These are phyloP conservation scores for Drosophila kuntzei DNA, from an alignment of 2,888 invertebrate species.

Conservation along the genomic window DNA sequence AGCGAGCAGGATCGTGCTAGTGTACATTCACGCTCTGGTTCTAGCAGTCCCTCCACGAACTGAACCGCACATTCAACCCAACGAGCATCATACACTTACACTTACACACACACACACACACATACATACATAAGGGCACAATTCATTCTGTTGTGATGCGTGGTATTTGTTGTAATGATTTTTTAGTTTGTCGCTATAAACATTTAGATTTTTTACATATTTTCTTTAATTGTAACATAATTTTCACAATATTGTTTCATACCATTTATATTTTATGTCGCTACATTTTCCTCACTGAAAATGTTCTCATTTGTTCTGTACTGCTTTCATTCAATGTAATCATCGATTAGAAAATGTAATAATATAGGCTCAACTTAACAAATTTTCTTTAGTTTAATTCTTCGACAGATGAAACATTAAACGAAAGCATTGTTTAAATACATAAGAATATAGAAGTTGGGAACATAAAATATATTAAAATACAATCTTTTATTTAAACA, in stretches of 20 bases:
- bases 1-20: constrained; percentile 87
- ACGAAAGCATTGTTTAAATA: constrained; percentile 66
- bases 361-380: constrained; percentile 73
- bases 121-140: constrained; percentile 23
- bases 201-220: constrained; percentile 56
- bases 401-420: constrained; percentile 50
- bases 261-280: constrained; percentile 41
- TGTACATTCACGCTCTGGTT: constrained; percentile 92
- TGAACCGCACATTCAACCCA: constrained; percentile 72
- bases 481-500: constrained; percentile 39
- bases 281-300: constrained; percentile 24
- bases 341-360: constrained; percentile 72
- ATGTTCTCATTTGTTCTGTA: constrained; percentile 46
- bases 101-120: constrained; percentile 19
- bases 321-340: constrained; percentile 49
- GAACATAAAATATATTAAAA: constrained; percentile 50
- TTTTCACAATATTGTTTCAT: constrained; percentile 65
- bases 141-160: constrained; percentile 17
- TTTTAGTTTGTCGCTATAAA: constrained; percentile 67
- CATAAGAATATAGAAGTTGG: constrained; percentile 67
- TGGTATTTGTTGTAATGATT: constrained; percentile 41
- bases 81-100: constrained; percentile 42
- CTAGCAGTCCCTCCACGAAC: constrained; percentile 91
- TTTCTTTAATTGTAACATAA: constrained; percentile 72
- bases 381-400: constrained; percentile 74